phyloP scores from a whole-genome alignment of 2,888 invertebrate genomes.

The Cheilosia grossa region DNA sequence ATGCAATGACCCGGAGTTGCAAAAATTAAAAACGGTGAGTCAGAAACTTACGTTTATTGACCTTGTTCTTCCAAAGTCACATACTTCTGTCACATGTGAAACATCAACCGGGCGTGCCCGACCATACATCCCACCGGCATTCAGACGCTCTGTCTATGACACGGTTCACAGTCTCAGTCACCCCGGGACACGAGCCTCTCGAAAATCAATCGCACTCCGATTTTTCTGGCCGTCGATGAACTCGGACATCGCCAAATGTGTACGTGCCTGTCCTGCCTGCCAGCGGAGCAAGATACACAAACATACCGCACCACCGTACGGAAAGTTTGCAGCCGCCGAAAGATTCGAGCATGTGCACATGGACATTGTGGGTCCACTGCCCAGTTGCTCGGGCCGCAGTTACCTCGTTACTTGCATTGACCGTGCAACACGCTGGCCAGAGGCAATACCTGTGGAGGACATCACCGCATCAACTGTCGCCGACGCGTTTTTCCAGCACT shows the following conservation, averaged over 20 bases:
- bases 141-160: not conserved
- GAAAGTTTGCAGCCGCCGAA: constrained; percentile 23
- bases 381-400: constrained; percentile 75
- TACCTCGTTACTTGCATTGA: constrained; percentile 75
- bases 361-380: constrained; percentile 77
- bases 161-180: not conserved
- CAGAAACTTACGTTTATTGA: constrained; percentile 40
- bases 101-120: constrained; percentile 25
- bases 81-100: constrained; percentile 56
- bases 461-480: constrained; percentile 72
- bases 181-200: not conserved
- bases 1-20: constrained; percentile 17
- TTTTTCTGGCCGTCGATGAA: no score
- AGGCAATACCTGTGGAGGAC: constrained; percentile 75
- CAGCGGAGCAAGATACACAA: constrained; percentile 5
- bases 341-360: constrained; percentile 81
- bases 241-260: not conserved
- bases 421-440: constrained; percentile 75
- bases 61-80: constrained; percentile 42
- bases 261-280: not conserved
- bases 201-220: no score
- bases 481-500: constrained; percentile 71
- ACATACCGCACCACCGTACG: not conserved
- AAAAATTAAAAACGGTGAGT: constrained; percentile 38
- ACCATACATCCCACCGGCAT: constrained; percentile 46